These are phyloP conservation scores for Amiota mariae DNA, from an alignment of 2,888 invertebrate species.

Conservation along the genomic window DNA sequence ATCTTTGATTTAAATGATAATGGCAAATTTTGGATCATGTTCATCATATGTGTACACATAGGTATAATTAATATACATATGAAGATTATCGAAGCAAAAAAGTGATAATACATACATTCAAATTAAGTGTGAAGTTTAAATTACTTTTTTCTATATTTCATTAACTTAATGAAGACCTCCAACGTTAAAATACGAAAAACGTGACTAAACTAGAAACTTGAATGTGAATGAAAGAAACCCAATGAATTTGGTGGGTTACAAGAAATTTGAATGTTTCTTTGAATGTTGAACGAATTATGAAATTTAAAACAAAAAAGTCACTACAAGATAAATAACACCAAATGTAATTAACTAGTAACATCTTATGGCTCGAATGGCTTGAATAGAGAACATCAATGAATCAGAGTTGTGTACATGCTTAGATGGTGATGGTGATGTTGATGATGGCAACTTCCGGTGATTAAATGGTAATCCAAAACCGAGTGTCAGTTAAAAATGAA, in stretches of 20 bases:
- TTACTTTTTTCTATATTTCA: not conserved
- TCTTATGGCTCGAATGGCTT: not conserved
- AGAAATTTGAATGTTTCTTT: conserved; percentile 22
- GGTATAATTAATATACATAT: too few relatives aligned
- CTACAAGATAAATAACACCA: conserved; percentile 34
- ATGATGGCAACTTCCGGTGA: conserved; percentile 55
- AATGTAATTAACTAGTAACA: conserved; percentile 52
- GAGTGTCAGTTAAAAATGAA: too few relatives aligned
- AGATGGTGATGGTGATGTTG: conserved; percentile 48
- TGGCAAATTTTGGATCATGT: too few relatives aligned
- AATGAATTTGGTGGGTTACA: conserved; percentile 49
- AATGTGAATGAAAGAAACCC: conserved; percentile 26
- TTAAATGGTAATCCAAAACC: conserved; percentile 49
- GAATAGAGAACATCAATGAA: too few relatives aligned
- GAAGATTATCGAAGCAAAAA: too few relatives aligned
- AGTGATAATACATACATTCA: too few relatives aligned
- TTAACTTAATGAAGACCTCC: too few relatives aligned
- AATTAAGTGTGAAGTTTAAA: too few relatives aligned
- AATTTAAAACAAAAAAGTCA: conserved; percentile 47
- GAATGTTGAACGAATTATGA: conserved; percentile 26
- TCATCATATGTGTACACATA: too few relatives aligned
- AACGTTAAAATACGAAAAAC: not conserved
- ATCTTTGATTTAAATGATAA: too few relatives aligned
- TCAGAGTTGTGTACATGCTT: too few relatives aligned
- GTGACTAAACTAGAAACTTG: not conserved